Base-by-base conservation (phyloP, 2,888 invertebrate species). In the Cerastis leucographa region DNA sequence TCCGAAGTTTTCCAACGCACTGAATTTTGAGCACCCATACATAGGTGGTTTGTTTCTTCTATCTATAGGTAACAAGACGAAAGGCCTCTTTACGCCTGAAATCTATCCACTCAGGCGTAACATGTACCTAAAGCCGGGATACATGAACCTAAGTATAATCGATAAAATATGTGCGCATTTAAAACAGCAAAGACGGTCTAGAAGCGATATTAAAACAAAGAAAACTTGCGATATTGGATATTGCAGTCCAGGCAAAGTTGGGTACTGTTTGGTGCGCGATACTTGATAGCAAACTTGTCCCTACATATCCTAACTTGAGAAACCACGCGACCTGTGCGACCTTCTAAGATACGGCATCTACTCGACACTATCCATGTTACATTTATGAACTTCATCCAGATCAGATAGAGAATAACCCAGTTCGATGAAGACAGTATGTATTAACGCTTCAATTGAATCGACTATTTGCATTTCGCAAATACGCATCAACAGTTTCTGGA, bases 141-240 rank as follows among this genome's bases (percentile, higher is more conserved):
- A 68, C 51, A 67, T 67, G 61, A 17, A 65, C 54, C 14, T 35
- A 35, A 35, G n/a, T 46, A 35, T 25, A 64, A 80, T 83, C 79
- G 35, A 80, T 83, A 78, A 67, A 49, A 64, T 25, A 64, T 78
- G 61, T 71, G 35, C 66, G 35, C 35, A 76, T 83, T 83, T 71
- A 71, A 70, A 83, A 67, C 78, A 40, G 54, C 35, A 56, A 25
- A 62, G 54, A 56, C 19, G 65, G 61, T 67, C 66, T 56, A 61
- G 66, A 71, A 78, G 17, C 42, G 71, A 83, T 49, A 61, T 76
- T 46, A 46, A 80, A 72, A 62, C 51, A 74, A 74, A 61, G 68
- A 85, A 70, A 76, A 69, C 81, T 76, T 59, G 22, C 69, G 42
- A 76, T 76, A 67, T 72, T 85, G 66, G 62, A 85, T 85, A 67